phyloP scores from a whole-genome alignment of 2,797 vertebrate species.

The Pachyuromys duprasi region DNA sequence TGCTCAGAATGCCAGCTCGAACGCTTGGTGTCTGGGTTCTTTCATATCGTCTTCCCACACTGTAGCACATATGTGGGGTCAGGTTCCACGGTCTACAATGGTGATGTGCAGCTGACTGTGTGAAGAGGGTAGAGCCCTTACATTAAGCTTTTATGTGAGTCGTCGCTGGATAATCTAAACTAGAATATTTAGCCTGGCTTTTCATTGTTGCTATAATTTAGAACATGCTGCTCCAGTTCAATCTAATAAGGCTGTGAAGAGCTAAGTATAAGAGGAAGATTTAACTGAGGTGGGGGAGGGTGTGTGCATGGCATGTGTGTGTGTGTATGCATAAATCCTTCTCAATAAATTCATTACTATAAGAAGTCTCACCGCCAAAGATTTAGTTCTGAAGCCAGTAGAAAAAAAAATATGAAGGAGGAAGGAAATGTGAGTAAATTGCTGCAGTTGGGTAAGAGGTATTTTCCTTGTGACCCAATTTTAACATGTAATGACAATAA shows the following conservation, averaged over 20 bases:
- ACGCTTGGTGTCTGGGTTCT: neutral
- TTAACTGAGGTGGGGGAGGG: neutral
- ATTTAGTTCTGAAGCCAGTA: conserved; percentile 1
- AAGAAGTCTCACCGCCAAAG: neutral
- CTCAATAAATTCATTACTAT: neutral
- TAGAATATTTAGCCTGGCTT: neutral
- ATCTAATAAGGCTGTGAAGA: neutral
- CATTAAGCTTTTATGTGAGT: neutral
- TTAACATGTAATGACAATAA: neutral
- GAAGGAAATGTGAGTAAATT: conserved; percentile 58
- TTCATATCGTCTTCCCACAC: neutral
- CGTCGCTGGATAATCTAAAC: neutral
- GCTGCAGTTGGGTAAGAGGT: neutral
- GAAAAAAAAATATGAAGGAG: conserved; percentile 55
- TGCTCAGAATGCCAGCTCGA: neutral
- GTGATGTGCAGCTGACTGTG: neutral
- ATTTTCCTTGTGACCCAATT: neutral
- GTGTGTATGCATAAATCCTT: neutral
- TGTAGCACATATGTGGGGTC: neutral
- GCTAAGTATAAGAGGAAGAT: neutral
- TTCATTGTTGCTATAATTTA: conserved; percentile 2
- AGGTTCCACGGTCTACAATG: neutral
- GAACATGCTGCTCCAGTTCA: neutral
- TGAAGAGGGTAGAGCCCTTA: neutral
- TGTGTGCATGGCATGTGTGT: neutral